These are phyloP conservation scores for Glyptemys insculpta DNA, from an alignment of 2,797 vertebrate species.

Conservation along the genomic window DNA sequence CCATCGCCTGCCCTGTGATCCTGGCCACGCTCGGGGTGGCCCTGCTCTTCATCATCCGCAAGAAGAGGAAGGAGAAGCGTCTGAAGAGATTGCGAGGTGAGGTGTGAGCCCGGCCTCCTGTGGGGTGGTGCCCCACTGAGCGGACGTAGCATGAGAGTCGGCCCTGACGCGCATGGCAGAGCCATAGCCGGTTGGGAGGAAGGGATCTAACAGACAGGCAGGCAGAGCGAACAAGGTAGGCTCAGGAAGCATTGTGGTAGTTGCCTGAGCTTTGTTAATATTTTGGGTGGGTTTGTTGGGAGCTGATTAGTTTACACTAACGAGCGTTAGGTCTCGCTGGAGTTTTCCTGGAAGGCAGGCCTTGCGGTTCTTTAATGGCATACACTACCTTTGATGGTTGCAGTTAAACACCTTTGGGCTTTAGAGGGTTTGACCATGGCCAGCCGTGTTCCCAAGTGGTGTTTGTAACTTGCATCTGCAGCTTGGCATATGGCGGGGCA, in stretches of 20 bases:
- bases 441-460: neutral
- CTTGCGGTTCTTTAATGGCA: neutral
- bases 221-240: neutral
- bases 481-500: neutral
- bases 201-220: neutral
- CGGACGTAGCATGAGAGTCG: neutral
- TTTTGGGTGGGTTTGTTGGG: neutral
- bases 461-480: neutral
- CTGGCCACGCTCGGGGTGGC: conserved; percentile 94
- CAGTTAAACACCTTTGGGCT: neutral
- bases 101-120: neutral
- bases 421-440: neutral
- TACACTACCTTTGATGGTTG: no score
- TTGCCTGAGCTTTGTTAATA: neutral
- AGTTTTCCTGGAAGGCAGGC: neutral
- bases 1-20: conserved; percentile 96
- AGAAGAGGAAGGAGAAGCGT: conserved; percentile 97
- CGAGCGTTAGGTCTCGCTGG: neutral
- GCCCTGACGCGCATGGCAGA: neutral
- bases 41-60: conserved; percentile 94
- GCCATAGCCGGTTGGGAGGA: neutral
- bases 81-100: conserved; percentile 96
- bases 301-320: neutral
- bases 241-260: neutral
- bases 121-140: neutral